A percentile compares a stretch with the other conserved stretches of the same genome.
These are phyloP conservation scores for Drosophila lowei DNA, from an alignment of 1,140 invertebrate genomes.

Conservation along the genomic window DNA sequence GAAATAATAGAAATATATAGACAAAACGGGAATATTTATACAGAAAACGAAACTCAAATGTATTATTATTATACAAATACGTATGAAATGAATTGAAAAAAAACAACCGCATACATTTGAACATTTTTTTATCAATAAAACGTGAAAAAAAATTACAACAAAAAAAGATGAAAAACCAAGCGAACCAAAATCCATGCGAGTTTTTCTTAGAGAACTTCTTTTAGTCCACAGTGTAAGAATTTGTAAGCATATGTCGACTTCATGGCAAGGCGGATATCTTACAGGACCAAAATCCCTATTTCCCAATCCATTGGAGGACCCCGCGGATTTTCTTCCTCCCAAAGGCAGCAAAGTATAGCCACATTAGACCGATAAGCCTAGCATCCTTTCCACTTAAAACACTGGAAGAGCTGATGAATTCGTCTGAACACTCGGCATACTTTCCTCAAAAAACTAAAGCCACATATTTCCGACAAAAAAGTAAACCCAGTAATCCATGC, in stretches of 20 bases:
- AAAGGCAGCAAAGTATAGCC: too few species aligned
- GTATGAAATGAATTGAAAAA: conserved; percentile 44
- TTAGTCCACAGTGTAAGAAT: conserved; percentile 25
- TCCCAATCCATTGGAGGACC: not conserved
- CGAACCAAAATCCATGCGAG: conserved; percentile 12
- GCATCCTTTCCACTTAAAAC: too few species aligned
- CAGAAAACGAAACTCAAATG: conserved; percentile 63
- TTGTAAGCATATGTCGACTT: too few species aligned
- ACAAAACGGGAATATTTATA: conserved; percentile 78
- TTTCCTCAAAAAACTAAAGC: too few species aligned
- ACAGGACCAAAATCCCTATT: not conserved
- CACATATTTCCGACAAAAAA: too few species aligned
- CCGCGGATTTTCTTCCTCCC: too few species aligned
- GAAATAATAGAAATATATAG: conserved; percentile 76
- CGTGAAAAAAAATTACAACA: conserved; percentile 43
- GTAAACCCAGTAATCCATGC: too few species aligned
- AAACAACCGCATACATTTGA: conserved; percentile 72
- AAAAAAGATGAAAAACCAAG: conserved; percentile 34
- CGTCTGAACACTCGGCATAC: too few species aligned
- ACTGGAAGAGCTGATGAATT: too few species aligned
- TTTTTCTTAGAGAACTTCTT: conserved; percentile 6
- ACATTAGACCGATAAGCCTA: too few species aligned
- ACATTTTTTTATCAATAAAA: conserved; percentile 81
- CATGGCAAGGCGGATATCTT: too few species aligned
- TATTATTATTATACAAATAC: conserved; percentile 78